These are phyloP conservation scores for Leptura quadrifasciata DNA, from an alignment of 2,888 invertebrate genomes.

Conservation along the genomic window DNA sequence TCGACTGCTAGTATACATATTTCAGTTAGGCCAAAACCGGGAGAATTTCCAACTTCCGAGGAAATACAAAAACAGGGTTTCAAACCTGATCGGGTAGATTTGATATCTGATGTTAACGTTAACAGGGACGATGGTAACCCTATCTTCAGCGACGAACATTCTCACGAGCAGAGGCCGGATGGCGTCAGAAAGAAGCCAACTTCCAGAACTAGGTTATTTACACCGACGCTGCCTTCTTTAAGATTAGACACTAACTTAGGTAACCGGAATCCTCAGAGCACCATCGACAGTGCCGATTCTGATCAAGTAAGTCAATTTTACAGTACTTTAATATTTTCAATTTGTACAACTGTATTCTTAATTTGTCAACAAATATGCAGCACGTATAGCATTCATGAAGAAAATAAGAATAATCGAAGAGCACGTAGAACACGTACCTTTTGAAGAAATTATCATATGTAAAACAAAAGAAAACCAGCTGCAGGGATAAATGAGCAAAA, in stretches of 20 bases:
- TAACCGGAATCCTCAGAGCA: slow-evolving; percentile 66
- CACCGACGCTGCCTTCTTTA: slow-evolving; percentile 68
- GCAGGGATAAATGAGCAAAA: too few species aligned
- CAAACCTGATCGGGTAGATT: slow-evolving; percentile 66
- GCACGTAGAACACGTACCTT: background rate
- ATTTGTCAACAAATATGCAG: background rate
- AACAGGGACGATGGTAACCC: slow-evolving; percentile 71
- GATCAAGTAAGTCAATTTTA: slow-evolving; percentile 64
- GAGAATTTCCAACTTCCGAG: slow-evolving; percentile 86
- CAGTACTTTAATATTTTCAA: too few species aligned
- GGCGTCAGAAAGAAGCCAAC: slow-evolving; percentile 67
- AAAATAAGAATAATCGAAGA: background rate
- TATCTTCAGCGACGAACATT: slow-evolving; percentile 78
- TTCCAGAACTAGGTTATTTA: slow-evolving; percentile 64
- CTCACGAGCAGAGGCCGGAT: slow-evolving; percentile 80
- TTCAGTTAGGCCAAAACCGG: slow-evolving; percentile 87
- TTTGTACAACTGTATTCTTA: background rate
- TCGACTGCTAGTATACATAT: slow-evolving; percentile 88
- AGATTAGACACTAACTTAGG: slow-evolving; percentile 60
- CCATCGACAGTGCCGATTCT: slow-evolving; percentile 62
- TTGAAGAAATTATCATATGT: background rate
- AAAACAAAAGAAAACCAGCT: too few species aligned
- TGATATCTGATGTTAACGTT: slow-evolving; percentile 65
- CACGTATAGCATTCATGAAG: background rate
- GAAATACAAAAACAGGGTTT: slow-evolving; percentile 77